A percentile compares a stretch with the other conserved stretches of the same genome.
Evolutionary conservation across 2,888 invertebrate genomes (phyloP).

Genomic region (Drosophila testacea): DNA sequence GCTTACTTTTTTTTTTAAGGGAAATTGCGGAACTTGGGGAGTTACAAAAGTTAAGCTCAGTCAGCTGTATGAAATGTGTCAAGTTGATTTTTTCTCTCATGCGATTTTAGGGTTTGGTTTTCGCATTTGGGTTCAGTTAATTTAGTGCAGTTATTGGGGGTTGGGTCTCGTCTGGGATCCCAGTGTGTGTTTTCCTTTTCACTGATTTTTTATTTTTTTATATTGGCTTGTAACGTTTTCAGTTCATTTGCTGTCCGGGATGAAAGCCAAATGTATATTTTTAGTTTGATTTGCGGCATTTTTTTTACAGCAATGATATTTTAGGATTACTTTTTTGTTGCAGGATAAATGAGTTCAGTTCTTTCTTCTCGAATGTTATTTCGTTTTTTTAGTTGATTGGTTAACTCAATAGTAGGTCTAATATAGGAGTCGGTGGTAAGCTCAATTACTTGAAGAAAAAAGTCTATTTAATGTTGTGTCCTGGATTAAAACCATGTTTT

Average conservation of each 20-base stretch:
- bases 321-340: neutral
- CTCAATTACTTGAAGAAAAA: no score
- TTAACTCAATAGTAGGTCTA: no score
- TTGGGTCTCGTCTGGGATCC: conserved; percentile 12
- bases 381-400: no score
- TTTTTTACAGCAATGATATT: neutral
- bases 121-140: conserved; percentile 50
- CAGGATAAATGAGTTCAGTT: no score
- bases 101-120: conserved; percentile 41
- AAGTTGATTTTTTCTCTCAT: conserved; percentile 69
- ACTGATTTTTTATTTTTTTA: conserved; percentile 53
- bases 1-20: neutral
- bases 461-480: no score
- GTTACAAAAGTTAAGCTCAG: conserved; percentile 68
- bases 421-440: no score
- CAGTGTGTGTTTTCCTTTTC: conserved; percentile 51
- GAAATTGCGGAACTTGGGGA: neutral
- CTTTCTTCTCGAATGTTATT: neutral
- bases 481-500: no score
- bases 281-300: conserved; percentile 19
- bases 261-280: conserved; percentile 17
- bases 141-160: conserved; percentile 46
- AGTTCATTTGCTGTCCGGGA: conserved; percentile 51
- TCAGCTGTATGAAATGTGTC: conserved; percentile 68
- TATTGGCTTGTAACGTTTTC: conserved; percentile 46